Evolutionary conservation across 2,113 vertebrate genomes (phyloP).

Genomic region (Limnothrissa miodon): DNA sequence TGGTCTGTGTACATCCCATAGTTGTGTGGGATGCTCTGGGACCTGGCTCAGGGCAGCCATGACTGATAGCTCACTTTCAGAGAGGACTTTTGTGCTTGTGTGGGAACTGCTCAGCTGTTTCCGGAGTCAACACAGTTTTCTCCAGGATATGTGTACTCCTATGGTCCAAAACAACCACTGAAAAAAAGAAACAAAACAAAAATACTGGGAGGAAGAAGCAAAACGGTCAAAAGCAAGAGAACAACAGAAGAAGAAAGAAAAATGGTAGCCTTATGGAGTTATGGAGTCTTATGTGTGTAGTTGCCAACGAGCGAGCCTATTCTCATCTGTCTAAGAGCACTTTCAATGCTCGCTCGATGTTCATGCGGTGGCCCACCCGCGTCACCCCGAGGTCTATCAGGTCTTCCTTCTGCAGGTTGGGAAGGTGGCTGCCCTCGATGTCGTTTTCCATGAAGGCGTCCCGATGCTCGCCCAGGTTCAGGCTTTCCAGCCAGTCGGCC

Average conservation of each 20-base stretch:
- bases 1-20: slow-evolving; percentile 28
- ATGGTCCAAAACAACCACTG: slow-evolving; percentile 15
- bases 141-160: slow-evolving; percentile 37
- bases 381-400: slow-evolving; percentile 90
- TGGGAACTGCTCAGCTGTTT: slow-evolving; percentile 22
- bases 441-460: slow-evolving; percentile 92
- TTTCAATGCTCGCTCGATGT: slow-evolving; percentile 87
- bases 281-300: no score
- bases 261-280: slow-evolving; percentile 13
- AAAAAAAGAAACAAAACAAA: no score
- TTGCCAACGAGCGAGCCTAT: background rate
- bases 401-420: slow-evolving; percentile 90
- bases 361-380: slow-evolving; percentile 87
- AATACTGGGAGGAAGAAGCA: slow-evolving; percentile 32
- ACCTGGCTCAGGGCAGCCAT: slow-evolving; percentile 11
- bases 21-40: slow-evolving; percentile 33
- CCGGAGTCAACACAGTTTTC: slow-evolving; percentile 28
- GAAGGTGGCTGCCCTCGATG: slow-evolving; percentile 89
- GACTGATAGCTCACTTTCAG: slow-evolving; percentile 12
- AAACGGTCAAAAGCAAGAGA: slow-evolving; percentile 32
- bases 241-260: background rate
- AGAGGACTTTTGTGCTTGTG: slow-evolving; percentile 42
- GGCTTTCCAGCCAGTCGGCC: slow-evolving; percentile 90
- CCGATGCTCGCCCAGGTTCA: slow-evolving; percentile 88
- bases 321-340: slow-evolving; percentile 88